Conservation (phyloP, 2,113 vertebrate genomes). For the Cochlearius cochlearius region DNA sequence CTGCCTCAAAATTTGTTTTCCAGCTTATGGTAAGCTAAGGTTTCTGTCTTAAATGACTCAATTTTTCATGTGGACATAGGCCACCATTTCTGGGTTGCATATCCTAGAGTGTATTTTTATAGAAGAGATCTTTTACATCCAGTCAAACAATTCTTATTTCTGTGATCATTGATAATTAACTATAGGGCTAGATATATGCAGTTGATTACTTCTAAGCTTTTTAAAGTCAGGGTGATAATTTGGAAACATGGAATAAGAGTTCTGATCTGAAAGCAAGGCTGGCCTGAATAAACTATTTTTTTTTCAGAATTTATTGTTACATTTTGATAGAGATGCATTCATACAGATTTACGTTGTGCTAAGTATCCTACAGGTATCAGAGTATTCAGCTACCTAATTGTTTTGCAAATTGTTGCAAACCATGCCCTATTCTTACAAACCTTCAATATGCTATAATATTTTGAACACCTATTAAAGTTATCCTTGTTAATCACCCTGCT, state of each 20-base stretch:
- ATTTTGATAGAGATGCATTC: not conserved
- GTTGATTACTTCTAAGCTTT: not conserved
- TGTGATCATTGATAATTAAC: not conserved
- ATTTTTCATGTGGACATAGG: not conserved
- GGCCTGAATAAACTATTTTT: not conserved
- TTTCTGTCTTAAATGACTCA: not conserved
- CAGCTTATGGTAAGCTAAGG: slow-evolving; percentile 72
- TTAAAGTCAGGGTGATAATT: not conserved
- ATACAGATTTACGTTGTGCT: not conserved
- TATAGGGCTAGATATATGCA: not conserved
- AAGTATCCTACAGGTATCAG: not conserved
- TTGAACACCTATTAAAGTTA: not conserved
- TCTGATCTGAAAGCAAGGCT: not conserved
- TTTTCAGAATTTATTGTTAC: not conserved
- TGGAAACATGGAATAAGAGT: not conserved
- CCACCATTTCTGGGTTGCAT: not conserved
- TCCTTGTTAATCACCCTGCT: not conserved
- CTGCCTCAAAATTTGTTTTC: slow-evolving; percentile 82
- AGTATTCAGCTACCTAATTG: not conserved
- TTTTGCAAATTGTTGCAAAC: not conserved
- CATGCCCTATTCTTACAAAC: not conserved
- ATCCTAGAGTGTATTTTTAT: not conserved
- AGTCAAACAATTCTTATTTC: not conserved
- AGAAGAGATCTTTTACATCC: not conserved
- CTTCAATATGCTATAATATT: not conserved